Evolutionary conservation across 2,888 invertebrate genomes (phyloP).

Genomic region (Agonopterix arenella): DNA sequence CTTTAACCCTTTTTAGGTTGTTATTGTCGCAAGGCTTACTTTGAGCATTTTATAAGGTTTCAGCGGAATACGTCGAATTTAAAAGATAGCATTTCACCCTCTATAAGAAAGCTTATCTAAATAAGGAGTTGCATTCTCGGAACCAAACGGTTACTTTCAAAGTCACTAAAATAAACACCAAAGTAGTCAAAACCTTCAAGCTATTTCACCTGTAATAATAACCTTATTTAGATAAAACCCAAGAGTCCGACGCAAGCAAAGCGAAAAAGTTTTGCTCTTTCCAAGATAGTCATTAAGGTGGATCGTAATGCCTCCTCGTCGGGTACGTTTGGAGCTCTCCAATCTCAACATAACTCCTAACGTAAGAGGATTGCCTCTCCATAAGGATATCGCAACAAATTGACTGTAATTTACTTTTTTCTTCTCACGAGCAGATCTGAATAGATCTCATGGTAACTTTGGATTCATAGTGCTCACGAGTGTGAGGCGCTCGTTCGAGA

Average conservation of each 20-base stretch:
- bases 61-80: no score
- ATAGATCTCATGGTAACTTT: slow-evolving; percentile 28
- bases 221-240: slow-evolving; percentile 55
- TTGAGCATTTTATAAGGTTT: no score
- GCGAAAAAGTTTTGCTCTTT: slow-evolving; percentile 54
- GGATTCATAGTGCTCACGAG: slow-evolving; percentile 46
- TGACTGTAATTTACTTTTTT: slow-evolving; percentile 70
- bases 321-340: slow-evolving; percentile 24
- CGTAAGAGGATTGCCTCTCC: slow-evolving; percentile 60
- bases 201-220: slow-evolving; percentile 37
- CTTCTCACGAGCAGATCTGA: slow-evolving; percentile 62
- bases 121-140: no score
- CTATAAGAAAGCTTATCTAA: no score
- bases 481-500: slow-evolving; percentile 27
- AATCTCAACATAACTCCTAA: slow-evolving; percentile 40
- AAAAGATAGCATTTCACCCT: no score
- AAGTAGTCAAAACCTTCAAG: background rate
- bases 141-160: no score
- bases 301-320: slow-evolving; percentile 31
- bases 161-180: background rate
- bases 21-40: no score
- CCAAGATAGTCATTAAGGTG: slow-evolving; percentile 56
- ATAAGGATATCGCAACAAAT: slow-evolving; percentile 70
- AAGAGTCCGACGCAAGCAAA: slow-evolving; percentile 33
- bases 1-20: no score